Evolutionary conservation across 23 tunicate genomes (phyloP).

Genomic region (Halocynthia roretzi): DNA sequence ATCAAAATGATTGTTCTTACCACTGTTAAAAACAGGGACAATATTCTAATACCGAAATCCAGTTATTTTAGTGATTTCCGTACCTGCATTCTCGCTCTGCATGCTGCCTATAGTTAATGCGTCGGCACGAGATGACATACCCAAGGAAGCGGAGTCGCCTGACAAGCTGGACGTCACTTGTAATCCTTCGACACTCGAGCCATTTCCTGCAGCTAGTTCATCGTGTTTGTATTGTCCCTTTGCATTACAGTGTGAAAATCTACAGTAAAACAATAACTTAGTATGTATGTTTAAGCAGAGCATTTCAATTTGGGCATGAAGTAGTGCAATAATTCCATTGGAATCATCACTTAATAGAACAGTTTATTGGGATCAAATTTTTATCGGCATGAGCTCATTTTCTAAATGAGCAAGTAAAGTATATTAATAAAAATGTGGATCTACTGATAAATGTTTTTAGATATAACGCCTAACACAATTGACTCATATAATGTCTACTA

Average conservation of each 20-base stretch:
- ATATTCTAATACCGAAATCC: background rate
- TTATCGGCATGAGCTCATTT: too few relatives aligned
- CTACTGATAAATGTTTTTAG: too few relatives aligned
- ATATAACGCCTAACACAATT: too few relatives aligned
- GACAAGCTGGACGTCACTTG: slow-evolving; percentile 8
- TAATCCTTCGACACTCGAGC: background rate
- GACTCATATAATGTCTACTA: too few relatives aligned
- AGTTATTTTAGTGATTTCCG: background rate
- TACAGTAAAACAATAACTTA: background rate
- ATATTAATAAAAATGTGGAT: too few relatives aligned
- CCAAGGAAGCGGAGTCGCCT: slow-evolving; percentile 19
- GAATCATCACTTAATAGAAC: too few relatives aligned
- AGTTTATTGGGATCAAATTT: too few relatives aligned
- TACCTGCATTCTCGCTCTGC: slow-evolving; percentile 21
- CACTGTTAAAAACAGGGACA: background rate
- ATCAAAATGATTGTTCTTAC: background rate
- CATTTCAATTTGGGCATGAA: too few relatives aligned
- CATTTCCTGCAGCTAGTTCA: background rate
- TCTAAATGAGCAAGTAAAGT: too few relatives aligned
- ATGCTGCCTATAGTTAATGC: slow-evolving; percentile 27
- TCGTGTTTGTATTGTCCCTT: slow-evolving; percentile 4
- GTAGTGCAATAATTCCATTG: too few relatives aligned
- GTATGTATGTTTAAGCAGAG: background rate
- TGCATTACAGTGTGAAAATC: slow-evolving; percentile 16
- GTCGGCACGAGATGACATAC: slow-evolving; percentile 14